phyloP scores from a whole-genome alignment of 2,113 vertebrate genomes.

The Parotia lawesii region DNA sequence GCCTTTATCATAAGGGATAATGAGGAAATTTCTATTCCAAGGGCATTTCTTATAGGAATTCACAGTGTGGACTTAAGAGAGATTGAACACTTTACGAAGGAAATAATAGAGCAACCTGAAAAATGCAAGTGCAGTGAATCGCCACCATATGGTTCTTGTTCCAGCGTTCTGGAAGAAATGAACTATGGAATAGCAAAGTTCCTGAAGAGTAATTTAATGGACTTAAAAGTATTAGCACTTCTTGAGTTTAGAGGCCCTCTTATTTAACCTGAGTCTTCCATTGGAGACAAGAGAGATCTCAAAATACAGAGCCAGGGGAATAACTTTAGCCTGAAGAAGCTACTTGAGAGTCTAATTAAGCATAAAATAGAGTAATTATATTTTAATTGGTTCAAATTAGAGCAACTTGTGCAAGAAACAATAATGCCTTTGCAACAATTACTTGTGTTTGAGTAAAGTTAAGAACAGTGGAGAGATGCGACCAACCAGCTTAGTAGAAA shows the following conservation, averaged over 20 bases:
- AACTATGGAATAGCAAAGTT: background rate
- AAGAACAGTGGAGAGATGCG: background rate
- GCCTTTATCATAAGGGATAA: conserved; percentile 30
- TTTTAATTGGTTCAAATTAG: conserved; percentile 43
- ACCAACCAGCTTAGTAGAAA: background rate
- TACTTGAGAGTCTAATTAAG: conserved; percentile 38
- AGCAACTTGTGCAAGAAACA: conserved; percentile 32
- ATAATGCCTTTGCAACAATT: conserved; percentile 16
- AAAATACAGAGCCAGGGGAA: background rate
- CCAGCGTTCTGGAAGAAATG: background rate
- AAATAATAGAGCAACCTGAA: conserved; percentile 17
- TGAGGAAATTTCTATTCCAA: conserved; percentile 54
- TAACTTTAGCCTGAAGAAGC: conserved; percentile 10
- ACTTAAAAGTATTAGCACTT: background rate
- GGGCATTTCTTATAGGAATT: background rate
- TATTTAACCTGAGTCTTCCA: background rate
- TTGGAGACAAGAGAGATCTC: background rate
- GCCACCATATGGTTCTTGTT: conserved; percentile 2
- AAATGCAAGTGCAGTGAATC: background rate
- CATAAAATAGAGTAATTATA: conserved; percentile 43
- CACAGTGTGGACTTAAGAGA: background rate
- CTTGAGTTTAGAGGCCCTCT: background rate
- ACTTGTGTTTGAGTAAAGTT: background rate
- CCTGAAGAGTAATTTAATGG: background rate
- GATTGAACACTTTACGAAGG: background rate